Percentiles rank a stretch among this genome's conserved stretches.
These are phyloP conservation scores for Hycleus phaleratus DNA, from an alignment of 1,140 invertebrate genomes.

Conservation along the genomic window DNA sequence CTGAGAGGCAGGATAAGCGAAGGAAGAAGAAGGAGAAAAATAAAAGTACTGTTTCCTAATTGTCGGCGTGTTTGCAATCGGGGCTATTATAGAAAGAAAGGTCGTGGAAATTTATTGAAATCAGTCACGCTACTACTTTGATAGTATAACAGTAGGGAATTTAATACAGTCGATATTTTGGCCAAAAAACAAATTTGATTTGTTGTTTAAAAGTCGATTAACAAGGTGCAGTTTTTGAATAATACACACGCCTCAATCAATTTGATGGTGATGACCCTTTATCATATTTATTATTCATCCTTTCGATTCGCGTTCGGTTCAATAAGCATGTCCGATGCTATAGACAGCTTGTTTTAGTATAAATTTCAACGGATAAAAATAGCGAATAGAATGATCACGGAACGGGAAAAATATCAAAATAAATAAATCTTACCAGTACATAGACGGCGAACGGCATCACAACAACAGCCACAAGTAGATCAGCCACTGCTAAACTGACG, in stretches of 20 bases:
- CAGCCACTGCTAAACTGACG: slow-evolving; percentile 93
- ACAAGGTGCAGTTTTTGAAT: too few species aligned
- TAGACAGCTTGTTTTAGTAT: too few species aligned
- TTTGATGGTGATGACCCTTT: slow-evolving; percentile 15
- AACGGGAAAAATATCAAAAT: background rate
- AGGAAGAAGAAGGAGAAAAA: too few species aligned
- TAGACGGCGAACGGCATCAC: slow-evolving; percentile 99
- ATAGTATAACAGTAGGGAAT: too few species aligned
- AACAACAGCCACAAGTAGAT: slow-evolving; percentile 90
- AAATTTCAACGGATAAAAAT: too few species aligned
- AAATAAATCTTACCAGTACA: slow-evolving; percentile 71
- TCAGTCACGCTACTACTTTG: slow-evolving; percentile 2
- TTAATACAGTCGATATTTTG: background rate
- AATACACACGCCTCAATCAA: background rate
- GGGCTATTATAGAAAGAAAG: background rate
- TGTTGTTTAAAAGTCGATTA: too few species aligned
- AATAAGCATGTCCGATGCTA: slow-evolving; percentile 1
- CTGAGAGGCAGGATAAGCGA: too few species aligned
- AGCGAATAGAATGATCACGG: background rate
- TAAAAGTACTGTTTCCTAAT: too few species aligned
- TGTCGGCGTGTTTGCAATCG: too few species aligned
- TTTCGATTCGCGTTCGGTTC: slow-evolving; percentile 9
- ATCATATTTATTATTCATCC: slow-evolving; percentile 12
- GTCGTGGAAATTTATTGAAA: background rate
- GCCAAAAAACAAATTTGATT: too few species aligned